These are phyloP conservation scores for Rynchops niger DNA, from an alignment of 2,113 vertebrate genomes.

Conservation along the genomic window DNA sequence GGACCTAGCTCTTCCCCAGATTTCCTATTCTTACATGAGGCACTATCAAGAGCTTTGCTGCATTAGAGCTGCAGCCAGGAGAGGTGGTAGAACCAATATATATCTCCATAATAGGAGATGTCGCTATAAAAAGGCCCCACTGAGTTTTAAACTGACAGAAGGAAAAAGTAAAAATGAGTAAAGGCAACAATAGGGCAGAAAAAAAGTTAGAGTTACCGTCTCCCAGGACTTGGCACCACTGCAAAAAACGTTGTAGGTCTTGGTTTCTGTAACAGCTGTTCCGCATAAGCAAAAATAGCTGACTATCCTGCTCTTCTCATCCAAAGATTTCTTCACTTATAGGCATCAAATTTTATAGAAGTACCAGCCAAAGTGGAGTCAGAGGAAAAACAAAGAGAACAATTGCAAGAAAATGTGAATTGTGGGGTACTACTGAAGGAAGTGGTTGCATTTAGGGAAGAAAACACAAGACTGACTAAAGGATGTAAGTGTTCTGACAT, in stretches of 20 bases:
- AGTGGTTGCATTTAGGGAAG: neutral
- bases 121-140: neutral
- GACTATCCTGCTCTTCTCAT: neutral
- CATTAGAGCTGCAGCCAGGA: neutral
- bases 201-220: accelerated
- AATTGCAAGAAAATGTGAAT: neutral
- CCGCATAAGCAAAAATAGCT: neutral
- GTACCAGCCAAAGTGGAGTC: neutral
- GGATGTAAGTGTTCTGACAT: neutral
- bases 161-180: neutral
- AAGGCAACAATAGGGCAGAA: neutral
- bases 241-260: neutral
- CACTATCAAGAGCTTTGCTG: neutral
- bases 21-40: neutral
- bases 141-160: neutral
- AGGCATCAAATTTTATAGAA: neutral
- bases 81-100: neutral
- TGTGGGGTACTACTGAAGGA: neutral
- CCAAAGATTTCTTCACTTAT: neutral
- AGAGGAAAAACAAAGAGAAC: neutral
- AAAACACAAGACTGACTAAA: neutral
- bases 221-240: neutral
- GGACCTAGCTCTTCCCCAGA: neutral
- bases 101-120: neutral
- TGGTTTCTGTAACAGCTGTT: neutral